phyloP scores from a whole-genome alignment of 1,140 invertebrate species.

The Leptonema lineaticorne region DNA sequence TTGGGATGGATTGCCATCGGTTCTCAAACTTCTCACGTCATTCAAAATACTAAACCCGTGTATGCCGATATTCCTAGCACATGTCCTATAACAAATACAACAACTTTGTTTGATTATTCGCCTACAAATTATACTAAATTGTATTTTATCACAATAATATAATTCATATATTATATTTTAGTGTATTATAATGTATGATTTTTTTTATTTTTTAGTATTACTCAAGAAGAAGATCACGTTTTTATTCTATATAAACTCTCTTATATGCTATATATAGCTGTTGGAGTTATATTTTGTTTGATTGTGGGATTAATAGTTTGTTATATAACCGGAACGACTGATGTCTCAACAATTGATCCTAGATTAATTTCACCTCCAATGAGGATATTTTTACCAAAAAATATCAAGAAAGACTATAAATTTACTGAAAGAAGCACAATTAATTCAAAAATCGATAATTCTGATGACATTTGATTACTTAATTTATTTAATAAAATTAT shows the following conservation, averaged over 20 bases:
- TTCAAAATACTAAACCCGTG: background rate
- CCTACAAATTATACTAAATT: background rate
- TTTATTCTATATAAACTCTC: conserved; percentile 32
- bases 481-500: too few species aligned
- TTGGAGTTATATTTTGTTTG: conserved; percentile 63
- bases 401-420: conserved; percentile 9
- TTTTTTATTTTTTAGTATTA: background rate
- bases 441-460: too few species aligned
- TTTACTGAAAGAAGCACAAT: background rate
- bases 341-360: conserved; percentile 59
- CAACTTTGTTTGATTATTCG: background rate
- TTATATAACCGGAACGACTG: conserved; percentile 63
- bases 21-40: background rate
- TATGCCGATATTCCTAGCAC: conserved; percentile 9
- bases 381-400: conserved; percentile 33
- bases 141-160: too few species aligned
- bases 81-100: background rate
- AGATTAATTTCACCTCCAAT: conserved; percentile 59
- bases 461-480: too few species aligned
- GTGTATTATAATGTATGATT: background rate
- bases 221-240: conserved; percentile 18
- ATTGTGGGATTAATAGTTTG: conserved; percentile 67
- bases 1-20: conserved; percentile 68
- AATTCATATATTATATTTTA: too few species aligned
- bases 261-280: conserved; percentile 22